Evolutionary conservation across 1,140 invertebrate genomes (phyloP).

Genomic region (Ceratina calcarata): DNA sequence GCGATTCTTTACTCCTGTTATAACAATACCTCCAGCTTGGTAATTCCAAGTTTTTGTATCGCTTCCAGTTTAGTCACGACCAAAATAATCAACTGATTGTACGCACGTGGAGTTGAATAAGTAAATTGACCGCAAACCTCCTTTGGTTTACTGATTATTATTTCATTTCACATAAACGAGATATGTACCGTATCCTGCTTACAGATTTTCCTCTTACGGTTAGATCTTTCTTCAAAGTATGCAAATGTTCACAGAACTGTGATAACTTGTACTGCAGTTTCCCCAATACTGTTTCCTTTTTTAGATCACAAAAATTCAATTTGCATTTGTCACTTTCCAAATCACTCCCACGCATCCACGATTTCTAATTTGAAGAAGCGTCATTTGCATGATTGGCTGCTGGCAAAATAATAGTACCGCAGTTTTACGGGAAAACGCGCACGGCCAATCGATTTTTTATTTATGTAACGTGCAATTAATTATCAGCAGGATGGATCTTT

Average conservation of each 20-base stretch:
- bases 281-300: not conserved
- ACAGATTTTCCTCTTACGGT: not conserved
- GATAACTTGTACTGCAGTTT: not conserved
- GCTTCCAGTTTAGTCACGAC: not conserved
- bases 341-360: not conserved
- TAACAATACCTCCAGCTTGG: not conserved
- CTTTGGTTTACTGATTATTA: not conserved
- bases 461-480: not conserved
- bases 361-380: not conserved
- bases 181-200: not conserved
- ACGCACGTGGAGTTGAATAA: not conserved
- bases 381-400: not conserved
- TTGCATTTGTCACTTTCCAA: not conserved
- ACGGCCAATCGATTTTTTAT: constrained; percentile 22
- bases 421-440: not conserved
- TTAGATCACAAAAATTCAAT: not conserved
- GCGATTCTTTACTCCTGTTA: not conserved
- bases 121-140: not conserved
- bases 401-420: not conserved
- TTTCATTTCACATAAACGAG: not conserved
- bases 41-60: constrained; percentile 5
- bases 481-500: not conserved
- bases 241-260: not conserved
- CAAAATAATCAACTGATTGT: not conserved
- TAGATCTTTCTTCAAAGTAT: not conserved